Evolutionary conservation across 2,113 vertebrate species (phyloP).

Genomic region (Ptilonorhynchus violaceus): DNA sequence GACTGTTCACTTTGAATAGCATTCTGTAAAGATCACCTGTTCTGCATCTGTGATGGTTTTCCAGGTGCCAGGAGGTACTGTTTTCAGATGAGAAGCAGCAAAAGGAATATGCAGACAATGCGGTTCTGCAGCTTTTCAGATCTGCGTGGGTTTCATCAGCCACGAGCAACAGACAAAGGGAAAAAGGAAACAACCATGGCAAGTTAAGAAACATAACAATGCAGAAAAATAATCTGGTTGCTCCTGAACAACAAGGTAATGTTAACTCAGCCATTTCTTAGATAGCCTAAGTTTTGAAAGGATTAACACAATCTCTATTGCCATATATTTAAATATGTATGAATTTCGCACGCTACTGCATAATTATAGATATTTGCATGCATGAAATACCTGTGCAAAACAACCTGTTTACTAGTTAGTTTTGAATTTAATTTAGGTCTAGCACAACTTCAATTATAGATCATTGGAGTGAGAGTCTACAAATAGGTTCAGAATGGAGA

Average conservation of each 20-base stretch:
- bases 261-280: slow-evolving; percentile 24
- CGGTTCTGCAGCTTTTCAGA: slow-evolving; percentile 41
- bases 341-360: neutral
- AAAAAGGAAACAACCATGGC: neutral
- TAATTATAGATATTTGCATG: slow-evolving; percentile 33
- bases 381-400: slow-evolving; percentile 38
- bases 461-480: neutral
- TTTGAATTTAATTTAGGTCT: slow-evolving; percentile 36
- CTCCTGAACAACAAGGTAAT: neutral
- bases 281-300: slow-evolving; percentile 4
- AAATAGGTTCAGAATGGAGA: neutral
- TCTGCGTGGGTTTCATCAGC: slow-evolving; percentile 13
- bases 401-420: slow-evolving; percentile 21
- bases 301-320: neutral
- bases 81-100: slow-evolving; percentile 49
- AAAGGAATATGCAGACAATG: slow-evolving; percentile 56
- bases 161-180: neutral
- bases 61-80: slow-evolving; percentile 61
- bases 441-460: neutral
- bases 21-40: slow-evolving; percentile 77
- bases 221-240: neutral
- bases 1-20: slow-evolving; percentile 70
- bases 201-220: slow-evolving; percentile 39
- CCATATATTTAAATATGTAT: slow-evolving; percentile 24
- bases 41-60: slow-evolving; percentile 72